A percentile compares a stretch with the other conserved stretches of the same genome.
phyloP scores from a whole-genome alignment of 2,113 vertebrate genomes.

The Naja naja region DNA sequence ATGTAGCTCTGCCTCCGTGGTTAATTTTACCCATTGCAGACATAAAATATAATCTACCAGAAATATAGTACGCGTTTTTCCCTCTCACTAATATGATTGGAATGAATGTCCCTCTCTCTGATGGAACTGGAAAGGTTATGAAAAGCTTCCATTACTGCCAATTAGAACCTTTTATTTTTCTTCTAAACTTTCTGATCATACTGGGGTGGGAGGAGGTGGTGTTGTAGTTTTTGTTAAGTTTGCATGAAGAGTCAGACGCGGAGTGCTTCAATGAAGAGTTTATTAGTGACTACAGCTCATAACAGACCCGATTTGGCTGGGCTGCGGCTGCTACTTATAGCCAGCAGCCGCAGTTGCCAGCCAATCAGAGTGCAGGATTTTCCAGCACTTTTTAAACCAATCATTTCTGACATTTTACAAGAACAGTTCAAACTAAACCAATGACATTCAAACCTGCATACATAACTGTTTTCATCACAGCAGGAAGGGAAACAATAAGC shows the following conservation, averaged over 20 bases:
- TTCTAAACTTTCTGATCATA: background rate
- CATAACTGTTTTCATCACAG: background rate
- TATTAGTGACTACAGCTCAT: too few species aligned
- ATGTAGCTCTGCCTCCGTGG: background rate
- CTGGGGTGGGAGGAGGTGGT: background rate
- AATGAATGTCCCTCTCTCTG: background rate
- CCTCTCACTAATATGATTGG: background rate
- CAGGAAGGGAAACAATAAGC: background rate
- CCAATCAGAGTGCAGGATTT: too few species aligned
- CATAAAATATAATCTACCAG: background rate
- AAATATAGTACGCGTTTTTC: background rate
- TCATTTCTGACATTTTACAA: too few species aligned
- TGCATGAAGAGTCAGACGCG: too few species aligned
- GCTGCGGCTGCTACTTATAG: too few species aligned
- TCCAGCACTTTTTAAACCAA: too few species aligned
- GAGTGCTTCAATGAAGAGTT: too few species aligned
- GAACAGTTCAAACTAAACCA: too few species aligned
- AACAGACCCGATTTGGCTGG: too few species aligned
- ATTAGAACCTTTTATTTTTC: background rate
- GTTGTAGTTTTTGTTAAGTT: too few species aligned
- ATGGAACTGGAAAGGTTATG: background rate
- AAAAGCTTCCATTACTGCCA: background rate
- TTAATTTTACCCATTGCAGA: background rate
- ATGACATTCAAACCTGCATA: too few species aligned
- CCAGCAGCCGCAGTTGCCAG: too few species aligned